phyloP scores from a whole-genome alignment of 2,113 vertebrate genomes.

The Ageneiosus marmoratus region DNA sequence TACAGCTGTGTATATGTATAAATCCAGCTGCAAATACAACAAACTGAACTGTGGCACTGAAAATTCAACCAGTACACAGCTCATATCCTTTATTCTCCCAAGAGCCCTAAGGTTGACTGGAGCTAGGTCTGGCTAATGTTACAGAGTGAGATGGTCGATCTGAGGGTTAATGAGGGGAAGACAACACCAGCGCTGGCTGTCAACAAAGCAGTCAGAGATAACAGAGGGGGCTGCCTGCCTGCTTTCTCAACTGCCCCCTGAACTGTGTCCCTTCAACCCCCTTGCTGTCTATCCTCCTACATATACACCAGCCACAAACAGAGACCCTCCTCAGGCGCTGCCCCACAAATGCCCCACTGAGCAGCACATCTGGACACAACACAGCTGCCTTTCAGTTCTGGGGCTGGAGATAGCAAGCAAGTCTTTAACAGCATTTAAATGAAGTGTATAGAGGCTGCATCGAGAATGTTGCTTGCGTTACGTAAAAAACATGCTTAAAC shows the following conservation, averaged over 20 bases:
- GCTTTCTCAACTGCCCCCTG: constrained; percentile 38
- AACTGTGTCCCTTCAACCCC: constrained; percentile 18
- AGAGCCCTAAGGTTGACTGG: not conserved
- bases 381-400: constrained; percentile 42
- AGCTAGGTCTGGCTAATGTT: constrained; percentile 21
- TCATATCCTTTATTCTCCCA: not conserved
- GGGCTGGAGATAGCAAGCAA: not conserved
- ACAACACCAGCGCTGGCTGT: constrained; percentile 23
- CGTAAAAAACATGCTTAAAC: not conserved
- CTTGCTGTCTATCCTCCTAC: constrained; percentile 2
- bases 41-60: not conserved
- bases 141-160: not conserved
- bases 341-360: constrained; percentile 24
- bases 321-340: constrained; percentile 26
- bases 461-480: not conserved
- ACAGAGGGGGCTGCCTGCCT: constrained; percentile 2
- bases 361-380: constrained; percentile 53
- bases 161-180: constrained; percentile 17
- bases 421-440: constrained; percentile 9
- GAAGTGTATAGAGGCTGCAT: constrained; percentile 1
- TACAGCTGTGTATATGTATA: not conserved
- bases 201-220: not conserved
- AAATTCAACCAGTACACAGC: not conserved
- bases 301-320: constrained; percentile 17
- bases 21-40: constrained; percentile 1